phyloP scores from a whole-genome alignment of 2,888 invertebrate species.

The Aquatica leii region DNA sequence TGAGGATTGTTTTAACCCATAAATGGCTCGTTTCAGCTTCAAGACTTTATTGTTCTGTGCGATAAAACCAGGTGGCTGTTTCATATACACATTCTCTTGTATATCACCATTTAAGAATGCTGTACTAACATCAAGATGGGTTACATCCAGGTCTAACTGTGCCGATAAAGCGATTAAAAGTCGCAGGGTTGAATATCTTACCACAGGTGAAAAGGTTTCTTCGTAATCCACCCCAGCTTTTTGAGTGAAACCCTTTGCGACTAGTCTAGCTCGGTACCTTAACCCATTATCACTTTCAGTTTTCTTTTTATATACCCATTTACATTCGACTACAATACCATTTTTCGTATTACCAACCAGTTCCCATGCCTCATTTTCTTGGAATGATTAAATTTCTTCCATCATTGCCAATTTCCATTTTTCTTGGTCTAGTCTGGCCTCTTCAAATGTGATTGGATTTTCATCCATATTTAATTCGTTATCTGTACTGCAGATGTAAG shows the following conservation, averaged over 20 bases:
- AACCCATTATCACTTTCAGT: not conserved
- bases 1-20: slow-evolving; percentile 2
- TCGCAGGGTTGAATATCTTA: not conserved
- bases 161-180: not conserved
- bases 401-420: not conserved
- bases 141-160: not conserved
- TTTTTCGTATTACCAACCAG: not conserved
- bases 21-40: not conserved
- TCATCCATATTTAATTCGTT: no score
- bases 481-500: no score
- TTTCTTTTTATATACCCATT: not conserved
- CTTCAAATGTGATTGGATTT: no score
- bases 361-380: not conserved
- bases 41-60: not conserved
- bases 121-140: not conserved
- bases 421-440: no score
- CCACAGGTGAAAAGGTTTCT: slow-evolving; percentile 2
- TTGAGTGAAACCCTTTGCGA: not conserved
- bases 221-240: not conserved
- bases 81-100: not conserved
- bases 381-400: not conserved
- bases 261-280: not conserved
- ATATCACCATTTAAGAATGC: not conserved
- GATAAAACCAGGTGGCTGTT: no score
- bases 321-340: not conserved